Percentiles rank a stretch among this genome's conserved stretches.
phyloP scores from a whole-genome alignment of 1,140 invertebrate species.

The Gryon sp. region DNA sequence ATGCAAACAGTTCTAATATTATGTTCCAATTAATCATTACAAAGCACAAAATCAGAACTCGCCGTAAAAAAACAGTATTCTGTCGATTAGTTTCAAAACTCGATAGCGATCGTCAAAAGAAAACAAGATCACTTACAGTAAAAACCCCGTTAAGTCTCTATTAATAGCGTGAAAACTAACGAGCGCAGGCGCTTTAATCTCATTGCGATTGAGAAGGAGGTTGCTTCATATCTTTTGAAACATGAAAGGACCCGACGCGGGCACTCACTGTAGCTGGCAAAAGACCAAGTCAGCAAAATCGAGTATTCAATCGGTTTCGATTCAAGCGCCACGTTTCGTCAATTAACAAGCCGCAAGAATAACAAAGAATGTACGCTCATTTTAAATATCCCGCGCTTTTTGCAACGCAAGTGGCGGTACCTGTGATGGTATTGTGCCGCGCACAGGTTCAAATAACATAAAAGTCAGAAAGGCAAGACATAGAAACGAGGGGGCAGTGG shows the following conservation, averaged over 20 bases:
- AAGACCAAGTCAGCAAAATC: constrained; percentile 37
- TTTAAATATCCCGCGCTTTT: constrained; percentile 21
- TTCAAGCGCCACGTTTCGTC: constrained; percentile 25
- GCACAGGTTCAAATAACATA: constrained; percentile 27
- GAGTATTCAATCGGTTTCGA: constrained; percentile 44
- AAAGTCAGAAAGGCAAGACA: neutral
- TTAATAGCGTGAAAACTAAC: constrained; percentile 50
- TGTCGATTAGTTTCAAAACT: too few relatives aligned
- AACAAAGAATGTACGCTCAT: constrained; percentile 13
- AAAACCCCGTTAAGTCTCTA: constrained; percentile 22
- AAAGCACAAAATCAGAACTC: too few relatives aligned
- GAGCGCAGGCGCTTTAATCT: constrained; percentile 37
- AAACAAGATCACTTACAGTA: constrained; percentile 21
- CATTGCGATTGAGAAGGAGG: constrained; percentile 40
- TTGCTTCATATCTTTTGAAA: constrained; percentile 7
- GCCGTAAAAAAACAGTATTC: too few relatives aligned
- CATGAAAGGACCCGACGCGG: constrained; percentile 40
- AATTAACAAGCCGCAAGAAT: constrained; percentile 51
- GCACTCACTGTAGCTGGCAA: constrained; percentile 25
- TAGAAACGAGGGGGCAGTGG: too few relatives aligned
- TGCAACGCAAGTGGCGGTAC: constrained; percentile 21
- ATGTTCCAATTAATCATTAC: too few relatives aligned
- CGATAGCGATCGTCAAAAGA: constrained; percentile 12
- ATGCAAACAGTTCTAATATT: too few relatives aligned
- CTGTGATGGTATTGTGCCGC: constrained; percentile 34